A percentile compares a stretch with the other conserved stretches of the same genome.
These are phyloP conservation scores for Rhogogaster chlorosoma DNA, from an alignment of 2,888 invertebrate genomes.

Conservation along the genomic window DNA sequence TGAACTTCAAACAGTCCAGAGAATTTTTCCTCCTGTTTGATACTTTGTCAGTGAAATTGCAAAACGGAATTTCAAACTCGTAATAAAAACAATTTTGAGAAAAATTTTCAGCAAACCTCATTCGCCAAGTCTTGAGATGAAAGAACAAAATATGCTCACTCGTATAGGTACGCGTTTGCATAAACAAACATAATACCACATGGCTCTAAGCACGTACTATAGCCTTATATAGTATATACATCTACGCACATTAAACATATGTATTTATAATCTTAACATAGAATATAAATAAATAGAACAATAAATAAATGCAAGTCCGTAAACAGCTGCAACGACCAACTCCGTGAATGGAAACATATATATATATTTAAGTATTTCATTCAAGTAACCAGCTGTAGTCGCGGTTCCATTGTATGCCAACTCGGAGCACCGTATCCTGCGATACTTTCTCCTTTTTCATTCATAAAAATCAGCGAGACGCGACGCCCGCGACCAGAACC, in stretches of 20 bases:
- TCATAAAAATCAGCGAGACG: constrained; percentile 30
- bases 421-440: not conserved
- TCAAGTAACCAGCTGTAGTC: constrained; percentile 16
- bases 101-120: too few relatives aligned
- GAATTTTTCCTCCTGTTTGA: too few relatives aligned
- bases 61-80: too few relatives aligned
- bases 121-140: too few relatives aligned
- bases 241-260: not conserved
- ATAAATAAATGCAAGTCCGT: not conserved
- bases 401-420: constrained; percentile 48
- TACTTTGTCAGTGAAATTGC: too few relatives aligned
- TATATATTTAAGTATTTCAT: constrained; percentile 42
- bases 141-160: too few relatives aligned
- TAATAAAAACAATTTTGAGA: too few relatives aligned
- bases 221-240: not conserved
- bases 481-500: not conserved
- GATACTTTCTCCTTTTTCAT: constrained; percentile 48
- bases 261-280: not conserved
- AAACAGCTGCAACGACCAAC: not conserved
- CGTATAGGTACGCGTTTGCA: not conserved
- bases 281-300: constrained; percentile 20
- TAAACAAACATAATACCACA: not conserved
- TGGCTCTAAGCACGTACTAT: not conserved
- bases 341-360: constrained; percentile 38
- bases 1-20: too few relatives aligned